Percentiles rank a stretch among this genome's conserved stretches.
These are phyloP conservation scores for Crocallis elinguaria DNA, from an alignment of 2,888 invertebrate genomes.

Conservation along the genomic window DNA sequence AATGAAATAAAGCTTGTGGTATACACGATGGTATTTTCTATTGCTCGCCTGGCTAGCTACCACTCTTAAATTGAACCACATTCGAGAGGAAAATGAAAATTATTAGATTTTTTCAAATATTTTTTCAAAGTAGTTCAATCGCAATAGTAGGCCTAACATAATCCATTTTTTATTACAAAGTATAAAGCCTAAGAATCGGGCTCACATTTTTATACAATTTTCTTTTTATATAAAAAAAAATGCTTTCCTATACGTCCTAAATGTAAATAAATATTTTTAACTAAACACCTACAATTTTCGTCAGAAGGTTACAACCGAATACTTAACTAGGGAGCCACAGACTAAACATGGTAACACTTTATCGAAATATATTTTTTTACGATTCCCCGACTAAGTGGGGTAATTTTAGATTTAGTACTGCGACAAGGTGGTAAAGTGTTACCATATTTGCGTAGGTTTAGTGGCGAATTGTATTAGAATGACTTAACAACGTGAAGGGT, in stretches of 20 bases:
- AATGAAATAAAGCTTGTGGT: no score
- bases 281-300: conserved; percentile 10
- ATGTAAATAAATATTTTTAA: conserved; percentile 22
- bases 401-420: neutral
- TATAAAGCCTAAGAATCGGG: neutral
- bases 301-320: conserved; percentile 36
- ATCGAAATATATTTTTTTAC: conserved; percentile 16
- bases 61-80: no score
- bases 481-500: conserved; percentile 58
- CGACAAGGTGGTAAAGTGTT: conserved; percentile 8
- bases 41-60: no score
- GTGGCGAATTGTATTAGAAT: conserved; percentile 44
- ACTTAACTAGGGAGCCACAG: conserved; percentile 28
- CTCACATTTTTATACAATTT: conserved; percentile 19
- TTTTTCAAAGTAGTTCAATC: no score
- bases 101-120: no score
- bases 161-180: neutral
- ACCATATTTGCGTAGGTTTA: neutral
- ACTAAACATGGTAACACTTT: conserved; percentile 1
- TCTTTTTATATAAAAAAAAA: conserved; percentile 38
- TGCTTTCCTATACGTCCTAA: conserved; percentile 33
- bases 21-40: no score
- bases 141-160: neutral
- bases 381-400: conserved; percentile 29
- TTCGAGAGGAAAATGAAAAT: no score